Base-by-base conservation (phyloP, 2,888 invertebrate genomes). In the Dryocosmus kuriphilus region DNA sequence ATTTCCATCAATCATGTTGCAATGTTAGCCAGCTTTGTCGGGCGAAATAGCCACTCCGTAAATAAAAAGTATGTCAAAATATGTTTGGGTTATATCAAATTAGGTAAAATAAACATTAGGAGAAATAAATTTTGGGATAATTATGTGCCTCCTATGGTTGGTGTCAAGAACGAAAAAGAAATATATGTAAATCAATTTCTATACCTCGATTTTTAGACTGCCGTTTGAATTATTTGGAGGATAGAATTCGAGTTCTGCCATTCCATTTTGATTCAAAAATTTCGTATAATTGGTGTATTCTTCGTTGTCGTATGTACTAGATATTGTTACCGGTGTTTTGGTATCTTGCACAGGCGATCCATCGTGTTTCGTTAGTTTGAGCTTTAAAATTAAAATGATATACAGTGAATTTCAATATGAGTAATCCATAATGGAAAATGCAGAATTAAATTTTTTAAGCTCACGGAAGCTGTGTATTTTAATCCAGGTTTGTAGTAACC, bases 401-500 rank as follows among this genome's bases (percentile, higher is more conserved):
- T 22, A 46, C 5, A 55, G 11, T 19, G n/a, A 73, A 27, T 51
- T 32, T 41, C 1, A 14, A 16, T 11, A 32, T 32, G n/a, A 46
- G 14, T 76, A 41, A 60, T 27, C 14, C 2, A 38, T 9, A 19
- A n/a, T 35, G n/a, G 11, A 6, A 32, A 19, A 30, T n/a, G n/a
- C 0, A 27, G 16, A 24, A 24, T 46, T 9, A 46, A 19, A 27
- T 61, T 61, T 77, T 60, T n/a, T 74, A 76, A 81, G 91, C 94
- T 93, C 92, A 96, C 96, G 92, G 95, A 96, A 30, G 97, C 95
- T 41, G 95, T 95, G 85, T 96, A 97, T 82, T 96, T 96, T 74
- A 98, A 93, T 30, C 96, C 96, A 1, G 98, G 98, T 90, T 98
- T 97, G 92, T 98, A 99, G 83, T 96, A 95, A 85, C 96, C 96